These are phyloP conservation scores for Rousettus madagascariensis DNA, from an alignment of 2,797 vertebrate genomes.

Conservation along the genomic window DNA sequence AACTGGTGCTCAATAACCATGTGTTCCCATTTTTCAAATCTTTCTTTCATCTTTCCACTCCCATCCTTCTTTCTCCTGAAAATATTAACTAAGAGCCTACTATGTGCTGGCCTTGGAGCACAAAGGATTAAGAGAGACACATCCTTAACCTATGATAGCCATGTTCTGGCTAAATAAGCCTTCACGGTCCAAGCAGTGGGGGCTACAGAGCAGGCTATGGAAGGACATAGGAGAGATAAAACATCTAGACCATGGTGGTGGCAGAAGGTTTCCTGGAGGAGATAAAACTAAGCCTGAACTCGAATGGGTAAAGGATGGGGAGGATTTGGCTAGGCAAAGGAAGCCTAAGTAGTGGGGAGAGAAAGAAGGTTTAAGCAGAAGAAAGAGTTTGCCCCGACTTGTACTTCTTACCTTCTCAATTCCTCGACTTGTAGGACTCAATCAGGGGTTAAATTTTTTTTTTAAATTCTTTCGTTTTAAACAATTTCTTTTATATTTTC, in stretches of 20 bases:
- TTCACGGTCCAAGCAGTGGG: background rate
- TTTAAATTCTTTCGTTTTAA: background rate
- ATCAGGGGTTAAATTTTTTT: background rate
- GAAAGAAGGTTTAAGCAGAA: background rate
- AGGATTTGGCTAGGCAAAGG: background rate
- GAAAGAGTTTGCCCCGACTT: background rate
- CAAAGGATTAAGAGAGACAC: background rate
- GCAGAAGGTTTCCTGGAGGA: background rate
- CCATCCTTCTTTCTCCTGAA: background rate
- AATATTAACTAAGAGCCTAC: background rate
- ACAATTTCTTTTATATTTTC: background rate
- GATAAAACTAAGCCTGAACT: background rate
- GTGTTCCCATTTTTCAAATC: background rate
- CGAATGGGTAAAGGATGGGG: background rate
- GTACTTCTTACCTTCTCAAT: background rate
- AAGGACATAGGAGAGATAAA: background rate
- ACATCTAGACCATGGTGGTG: rapidly evolving
- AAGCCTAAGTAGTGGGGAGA: background rate
- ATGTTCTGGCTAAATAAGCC: background rate
- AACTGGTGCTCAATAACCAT: background rate
- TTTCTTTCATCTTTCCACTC: background rate
- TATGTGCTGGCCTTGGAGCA: background rate
- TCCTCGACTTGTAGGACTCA: background rate
- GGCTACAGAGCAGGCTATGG: background rate
- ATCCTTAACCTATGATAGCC: background rate